Percentiles rank a stretch among this genome's conserved stretches.
These are phyloP conservation scores for Listronotus bonariensis DNA, from an alignment of 1,140 invertebrate species.

Conservation along the genomic window DNA sequence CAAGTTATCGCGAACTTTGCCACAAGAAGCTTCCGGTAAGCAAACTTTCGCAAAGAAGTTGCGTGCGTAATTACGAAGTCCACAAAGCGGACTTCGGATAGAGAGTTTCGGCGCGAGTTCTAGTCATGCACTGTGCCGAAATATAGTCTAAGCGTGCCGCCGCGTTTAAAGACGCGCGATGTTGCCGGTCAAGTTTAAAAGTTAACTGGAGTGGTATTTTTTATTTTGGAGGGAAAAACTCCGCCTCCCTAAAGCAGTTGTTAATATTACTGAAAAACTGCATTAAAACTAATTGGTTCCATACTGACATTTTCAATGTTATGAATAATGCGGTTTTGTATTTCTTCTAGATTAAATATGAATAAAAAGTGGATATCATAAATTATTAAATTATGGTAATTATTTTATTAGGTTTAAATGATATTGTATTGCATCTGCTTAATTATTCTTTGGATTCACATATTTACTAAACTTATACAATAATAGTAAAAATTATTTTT, in stretches of 20 bases:
- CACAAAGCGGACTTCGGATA: slow-evolving; percentile 23
- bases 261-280: too few species aligned
- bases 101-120: slow-evolving; percentile 31
- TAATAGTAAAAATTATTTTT: too few species aligned
- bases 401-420: too few species aligned
- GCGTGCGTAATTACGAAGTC: slow-evolving; percentile 30
- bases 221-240: slow-evolving; percentile 1
- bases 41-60: slow-evolving; percentile 34
- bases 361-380: too few species aligned
- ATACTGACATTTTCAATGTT: too few species aligned
- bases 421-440: too few species aligned
- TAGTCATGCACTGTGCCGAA: slow-evolving; percentile 34
- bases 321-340: too few species aligned
- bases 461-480: too few species aligned
- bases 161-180: slow-evolving; percentile 33
- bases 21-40: slow-evolving; percentile 29
- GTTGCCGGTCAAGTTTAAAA: slow-evolving; percentile 31
- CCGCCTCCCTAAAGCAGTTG: background rate
- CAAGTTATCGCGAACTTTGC: slow-evolving; percentile 25
- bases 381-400: too few species aligned
- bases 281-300: too few species aligned
- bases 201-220: slow-evolving; percentile 18
- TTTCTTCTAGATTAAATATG: too few species aligned
- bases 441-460: too few species aligned
- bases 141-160: slow-evolving; percentile 33